Percentiles rank a stretch among this genome's conserved stretches.
phyloP scores from a whole-genome alignment of 2,113 vertebrate species.

The Nestor notabilis region DNA sequence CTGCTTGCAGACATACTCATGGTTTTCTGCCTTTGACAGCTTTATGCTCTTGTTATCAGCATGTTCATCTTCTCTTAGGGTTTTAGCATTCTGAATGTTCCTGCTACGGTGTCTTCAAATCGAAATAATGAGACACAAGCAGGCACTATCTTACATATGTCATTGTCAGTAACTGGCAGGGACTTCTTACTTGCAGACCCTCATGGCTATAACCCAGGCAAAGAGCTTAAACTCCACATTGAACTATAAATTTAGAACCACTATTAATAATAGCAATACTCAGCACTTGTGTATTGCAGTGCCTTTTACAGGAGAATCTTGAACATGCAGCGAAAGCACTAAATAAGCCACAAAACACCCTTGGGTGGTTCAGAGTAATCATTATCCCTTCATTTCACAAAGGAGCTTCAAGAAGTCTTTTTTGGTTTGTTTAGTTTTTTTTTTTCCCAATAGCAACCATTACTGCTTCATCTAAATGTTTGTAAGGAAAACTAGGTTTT shows the following conservation, averaged over 20 bases:
- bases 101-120: neutral
- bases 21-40: conserved; percentile 28
- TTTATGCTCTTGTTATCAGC: conserved; percentile 45
- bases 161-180: conserved; percentile 1
- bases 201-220: neutral
- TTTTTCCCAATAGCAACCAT: neutral
- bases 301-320: conserved; percentile 9
- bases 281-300: neutral
- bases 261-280: conserved; percentile 33
- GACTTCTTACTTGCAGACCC: neutral
- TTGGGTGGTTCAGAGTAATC: neutral
- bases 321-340: neutral
- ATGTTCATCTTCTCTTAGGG: conserved; percentile 33
- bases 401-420: neutral
- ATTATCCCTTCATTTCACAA: neutral
- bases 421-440: neutral
- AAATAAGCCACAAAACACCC: neutral
- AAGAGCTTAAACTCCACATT: conserved; percentile 9
- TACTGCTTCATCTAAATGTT: neutral
- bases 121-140: conserved; percentile 46
- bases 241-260: conserved; percentile 20
- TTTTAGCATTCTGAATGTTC: conserved; percentile 50
- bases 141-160: neutral
- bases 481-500: neutral
- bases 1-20: neutral